A percentile compares a stretch with the other conserved stretches of the same genome.
Conservation (phyloP, 2,888 invertebrate genomes). For the Zhuqinia jingwanae region DNA sequence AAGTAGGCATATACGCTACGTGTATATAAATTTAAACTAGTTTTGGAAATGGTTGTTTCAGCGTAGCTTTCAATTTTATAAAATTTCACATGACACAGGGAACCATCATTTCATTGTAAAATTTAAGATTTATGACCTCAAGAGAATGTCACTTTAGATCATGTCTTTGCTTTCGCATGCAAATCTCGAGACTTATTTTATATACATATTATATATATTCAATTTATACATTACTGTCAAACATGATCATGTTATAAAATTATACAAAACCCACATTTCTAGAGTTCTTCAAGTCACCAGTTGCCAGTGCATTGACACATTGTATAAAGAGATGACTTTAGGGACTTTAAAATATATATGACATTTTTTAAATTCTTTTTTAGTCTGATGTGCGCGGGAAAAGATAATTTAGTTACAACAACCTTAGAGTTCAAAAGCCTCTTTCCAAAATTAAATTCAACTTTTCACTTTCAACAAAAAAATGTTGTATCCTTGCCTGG, state of each 20-base stretch:
- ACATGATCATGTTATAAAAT: neutral
- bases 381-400: neutral
- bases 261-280: neutral
- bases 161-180: too few relatives aligned
- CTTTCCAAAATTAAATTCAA: slow-evolving; percentile 69
- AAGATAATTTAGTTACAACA: slow-evolving; percentile 64
- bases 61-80: too few relatives aligned
- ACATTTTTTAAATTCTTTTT: neutral
- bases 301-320: neutral
- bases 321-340: neutral
- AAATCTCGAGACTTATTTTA: too few relatives aligned
- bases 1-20: too few relatives aligned
- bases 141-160: too few relatives aligned
- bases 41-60: neutral
- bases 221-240: neutral
- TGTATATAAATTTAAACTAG: too few relatives aligned
- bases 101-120: too few relatives aligned
- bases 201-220: too few relatives aligned
- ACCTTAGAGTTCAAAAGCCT: slow-evolving; percentile 56
- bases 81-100: too few relatives aligned
- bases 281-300: neutral
- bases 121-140: too few relatives aligned
- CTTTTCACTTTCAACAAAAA: slow-evolving; percentile 57
- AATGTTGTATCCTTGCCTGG: neutral
- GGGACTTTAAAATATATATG: neutral